These are phyloP conservation scores for Numenius arquata DNA, from an alignment of 2,113 vertebrate genomes.

Conservation along the genomic window DNA sequence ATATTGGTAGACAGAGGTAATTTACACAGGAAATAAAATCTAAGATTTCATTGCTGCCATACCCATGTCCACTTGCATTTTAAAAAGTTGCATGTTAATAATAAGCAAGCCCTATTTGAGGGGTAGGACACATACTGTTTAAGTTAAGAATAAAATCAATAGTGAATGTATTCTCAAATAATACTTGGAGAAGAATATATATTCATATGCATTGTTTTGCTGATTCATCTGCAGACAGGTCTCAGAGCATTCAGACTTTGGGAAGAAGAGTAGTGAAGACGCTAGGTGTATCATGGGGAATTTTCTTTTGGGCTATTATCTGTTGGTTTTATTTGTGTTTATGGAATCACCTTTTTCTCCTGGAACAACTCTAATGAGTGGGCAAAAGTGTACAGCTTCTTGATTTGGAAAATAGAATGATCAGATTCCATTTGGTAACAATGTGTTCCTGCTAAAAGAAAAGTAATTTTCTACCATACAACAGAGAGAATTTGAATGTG, in stretches of 20 bases:
- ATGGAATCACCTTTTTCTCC: not conserved
- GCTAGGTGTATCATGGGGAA: not conserved
- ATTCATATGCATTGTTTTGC: not conserved
- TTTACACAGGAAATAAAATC: not conserved
- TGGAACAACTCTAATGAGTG: not conserved
- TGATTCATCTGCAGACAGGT: not conserved
- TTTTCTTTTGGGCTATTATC: not conserved
- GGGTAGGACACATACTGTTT: not conserved
- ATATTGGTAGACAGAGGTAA: not conserved
- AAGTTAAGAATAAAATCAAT: not conserved
- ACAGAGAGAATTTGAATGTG: not conserved
- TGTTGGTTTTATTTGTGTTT: not conserved
- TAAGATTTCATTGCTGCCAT: not conserved
- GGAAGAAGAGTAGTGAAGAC: not conserved
- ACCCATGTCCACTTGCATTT: not conserved
- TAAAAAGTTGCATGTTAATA: not conserved
- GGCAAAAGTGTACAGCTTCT: not conserved
- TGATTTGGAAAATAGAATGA: not conserved
- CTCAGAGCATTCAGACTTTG: not conserved
- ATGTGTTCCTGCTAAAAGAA: not conserved
- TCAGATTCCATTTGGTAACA: not conserved
- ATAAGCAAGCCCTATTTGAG: not conserved
- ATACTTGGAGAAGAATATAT: not conserved
- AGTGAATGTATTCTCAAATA: not conserved
- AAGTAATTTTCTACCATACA: not conserved